Evolutionary conservation across 1,140 invertebrate species (phyloP), one percentile per base, ranked within the genome.

Genomic region (Drosophila trapezifrons): DNA sequence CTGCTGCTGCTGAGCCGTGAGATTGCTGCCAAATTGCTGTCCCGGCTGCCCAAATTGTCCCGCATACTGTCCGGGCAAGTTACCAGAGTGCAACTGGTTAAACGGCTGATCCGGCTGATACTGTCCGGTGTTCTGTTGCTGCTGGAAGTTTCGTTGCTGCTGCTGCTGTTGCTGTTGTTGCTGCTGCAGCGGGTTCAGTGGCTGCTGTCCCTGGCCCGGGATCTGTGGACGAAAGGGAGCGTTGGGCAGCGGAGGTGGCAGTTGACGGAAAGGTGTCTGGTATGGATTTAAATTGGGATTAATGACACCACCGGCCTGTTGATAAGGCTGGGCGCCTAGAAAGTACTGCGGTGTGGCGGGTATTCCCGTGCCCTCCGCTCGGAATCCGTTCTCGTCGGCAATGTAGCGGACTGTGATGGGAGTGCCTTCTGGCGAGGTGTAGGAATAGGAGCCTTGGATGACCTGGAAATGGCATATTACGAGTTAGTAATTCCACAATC

Each of bases 341-440:
- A 94, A 94, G 90, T 93, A 94, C 25, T 94, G 94, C 3, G 94
- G 95, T 13, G 94, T 93, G 12, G 94, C 94, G 6, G 94, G 94
- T n/a, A 95, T 91, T 76, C 94, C 93, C 2, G 92, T 93, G 25
- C 94, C 94, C 71, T 93, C 91, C 8, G 93, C 93, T 3, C 93
- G 87, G 63, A 93, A 93, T 25, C 93, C 94, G 62, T 93, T 93
- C 70, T 95, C 93, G 78, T 95, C 94, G 20, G 94, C 94, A 9
- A 93, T 93, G 76, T 95, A 95, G 4, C 92, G 93, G 17, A 95
- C 92, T 0, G 86, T 91, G 35, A 94, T 93, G 17, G 93, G 92
- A n/a, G 92, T 91, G 38, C 93, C 91, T 49, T 95, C 94, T 0
- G 94, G 93, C 4, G 93, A 93, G 12, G 94, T 94, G 85, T 95